phyloP scores from a whole-genome alignment of 2,113 vertebrate genomes.

The Enhydra lutris region DNA sequence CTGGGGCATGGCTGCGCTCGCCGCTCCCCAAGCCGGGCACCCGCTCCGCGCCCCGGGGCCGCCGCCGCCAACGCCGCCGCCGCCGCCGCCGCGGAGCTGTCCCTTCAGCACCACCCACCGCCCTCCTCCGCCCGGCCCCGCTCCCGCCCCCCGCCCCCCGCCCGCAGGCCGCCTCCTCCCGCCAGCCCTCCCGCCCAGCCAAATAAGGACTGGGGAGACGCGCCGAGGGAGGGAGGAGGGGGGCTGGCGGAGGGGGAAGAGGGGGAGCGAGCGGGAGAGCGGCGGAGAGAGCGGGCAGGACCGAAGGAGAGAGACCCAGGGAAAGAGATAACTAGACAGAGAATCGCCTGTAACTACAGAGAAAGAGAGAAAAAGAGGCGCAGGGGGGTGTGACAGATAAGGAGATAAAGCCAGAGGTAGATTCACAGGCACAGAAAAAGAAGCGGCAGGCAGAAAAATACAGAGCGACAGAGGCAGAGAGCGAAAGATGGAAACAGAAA shows the following conservation, averaged over 20 bases:
- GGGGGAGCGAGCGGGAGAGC: neutral
- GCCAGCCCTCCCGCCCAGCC: conserved; percentile 74
- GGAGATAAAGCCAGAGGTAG: conserved; percentile 19
- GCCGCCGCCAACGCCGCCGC: conserved; percentile 35
- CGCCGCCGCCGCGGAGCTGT: conserved; percentile 86
- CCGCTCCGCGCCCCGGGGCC: conserved; percentile 54
- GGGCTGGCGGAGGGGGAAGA: neutral
- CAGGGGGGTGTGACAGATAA: neutral
- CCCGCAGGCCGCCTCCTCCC: conserved; percentile 66
- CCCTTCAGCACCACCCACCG: conserved; percentile 92
- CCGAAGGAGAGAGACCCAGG: neutral
- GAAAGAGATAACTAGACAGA: neutral
- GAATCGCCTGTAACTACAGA: neutral
- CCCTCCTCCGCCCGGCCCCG: conserved; percentile 72
- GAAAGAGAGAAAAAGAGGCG: neutral
- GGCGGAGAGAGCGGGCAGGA: neutral
- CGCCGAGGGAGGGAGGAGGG: conserved; percentile 41
- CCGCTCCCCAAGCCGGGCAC: conserved; percentile 61
- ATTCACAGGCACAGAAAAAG: neutral
- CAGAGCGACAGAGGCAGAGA: neutral
- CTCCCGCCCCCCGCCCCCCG: conserved; percentile 55
- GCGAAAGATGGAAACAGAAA: neutral
- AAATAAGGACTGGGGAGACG: conserved; percentile 77
- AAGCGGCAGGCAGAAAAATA: conserved; percentile 5
- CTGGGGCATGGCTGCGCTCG: conserved; percentile 88